Conservation (phyloP, 2,113 vertebrate species). For the Corythornis madagascariensis region DNA sequence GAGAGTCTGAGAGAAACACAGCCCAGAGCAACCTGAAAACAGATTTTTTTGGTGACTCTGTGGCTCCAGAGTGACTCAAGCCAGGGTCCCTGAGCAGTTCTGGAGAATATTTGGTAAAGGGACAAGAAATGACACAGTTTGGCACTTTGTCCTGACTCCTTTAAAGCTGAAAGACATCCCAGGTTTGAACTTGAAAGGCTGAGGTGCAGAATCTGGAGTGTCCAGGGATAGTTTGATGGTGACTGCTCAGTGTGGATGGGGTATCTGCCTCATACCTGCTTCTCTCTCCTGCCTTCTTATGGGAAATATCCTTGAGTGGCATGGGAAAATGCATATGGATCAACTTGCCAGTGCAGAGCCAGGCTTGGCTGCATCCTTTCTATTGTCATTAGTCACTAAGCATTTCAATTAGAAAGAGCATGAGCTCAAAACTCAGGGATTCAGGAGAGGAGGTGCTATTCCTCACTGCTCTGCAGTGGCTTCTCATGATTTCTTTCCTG, state of each 20-base stretch:
- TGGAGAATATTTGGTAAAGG: not conserved
- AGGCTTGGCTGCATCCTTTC: not conserved
- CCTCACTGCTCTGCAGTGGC: not conserved
- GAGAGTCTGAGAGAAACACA: not conserved
- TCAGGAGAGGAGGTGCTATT: not conserved
- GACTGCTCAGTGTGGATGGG: not conserved
- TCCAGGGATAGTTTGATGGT: not conserved
- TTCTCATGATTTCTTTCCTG: constrained; percentile 6
- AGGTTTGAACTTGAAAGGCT: not conserved
- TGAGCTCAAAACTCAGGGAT: constrained; percentile 45
- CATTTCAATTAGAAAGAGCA: constrained; percentile 33
- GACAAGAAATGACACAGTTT: not conserved
- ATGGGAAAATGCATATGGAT: constrained; percentile 4
- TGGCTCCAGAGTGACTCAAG: not conserved
- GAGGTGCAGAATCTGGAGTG: not conserved
- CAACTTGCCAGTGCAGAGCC: not conserved
- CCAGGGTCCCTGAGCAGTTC: not conserved
- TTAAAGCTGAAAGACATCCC: not conserved
- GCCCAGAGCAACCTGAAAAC: not conserved
- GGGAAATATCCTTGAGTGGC: not conserved
- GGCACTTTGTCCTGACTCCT: too few species aligned
- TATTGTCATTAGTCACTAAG: constrained; percentile 33
- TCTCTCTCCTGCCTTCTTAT: not conserved
- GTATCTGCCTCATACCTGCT: not conserved
- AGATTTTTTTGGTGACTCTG: not conserved